These are phyloP conservation scores for Lanius collurio DNA, from an alignment of 2,113 vertebrate genomes.

Conservation along the genomic window DNA sequence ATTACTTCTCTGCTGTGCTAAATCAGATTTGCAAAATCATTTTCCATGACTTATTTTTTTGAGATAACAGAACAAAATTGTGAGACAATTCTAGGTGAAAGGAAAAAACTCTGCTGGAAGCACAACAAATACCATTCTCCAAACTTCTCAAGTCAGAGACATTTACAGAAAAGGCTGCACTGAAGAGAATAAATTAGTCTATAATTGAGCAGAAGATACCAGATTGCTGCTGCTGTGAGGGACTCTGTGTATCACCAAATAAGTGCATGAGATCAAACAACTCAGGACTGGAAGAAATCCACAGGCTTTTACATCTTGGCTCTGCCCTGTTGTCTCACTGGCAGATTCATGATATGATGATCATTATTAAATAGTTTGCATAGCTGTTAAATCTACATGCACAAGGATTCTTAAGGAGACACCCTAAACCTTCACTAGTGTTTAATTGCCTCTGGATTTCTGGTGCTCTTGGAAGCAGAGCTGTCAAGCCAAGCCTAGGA, in stretches of 20 bases:
- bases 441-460: not conserved
- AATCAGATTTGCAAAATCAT: not conserved
- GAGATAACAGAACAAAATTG: not conserved
- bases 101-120: not conserved
- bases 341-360: not conserved
- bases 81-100: not conserved
- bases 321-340: not conserved
- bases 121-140: not conserved
- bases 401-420: conserved; percentile 1
- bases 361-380: not conserved
- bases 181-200: not conserved
- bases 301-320: not conserved
- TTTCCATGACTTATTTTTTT: not conserved
- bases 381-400: conserved; percentile 14
- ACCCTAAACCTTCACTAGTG: not conserved
- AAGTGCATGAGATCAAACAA: not conserved
- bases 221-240: not conserved
- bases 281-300: not conserved
- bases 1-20: not conserved
- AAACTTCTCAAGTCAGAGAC: not conserved
- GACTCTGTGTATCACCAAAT: not conserved
- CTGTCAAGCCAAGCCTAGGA: not conserved
- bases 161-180: not conserved
- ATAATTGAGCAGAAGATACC: not conserved
- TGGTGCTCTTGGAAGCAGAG: not conserved